phyloP scores from a whole-genome alignment of 2,113 vertebrate species.

The Amphilophus citrinellus region DNA sequence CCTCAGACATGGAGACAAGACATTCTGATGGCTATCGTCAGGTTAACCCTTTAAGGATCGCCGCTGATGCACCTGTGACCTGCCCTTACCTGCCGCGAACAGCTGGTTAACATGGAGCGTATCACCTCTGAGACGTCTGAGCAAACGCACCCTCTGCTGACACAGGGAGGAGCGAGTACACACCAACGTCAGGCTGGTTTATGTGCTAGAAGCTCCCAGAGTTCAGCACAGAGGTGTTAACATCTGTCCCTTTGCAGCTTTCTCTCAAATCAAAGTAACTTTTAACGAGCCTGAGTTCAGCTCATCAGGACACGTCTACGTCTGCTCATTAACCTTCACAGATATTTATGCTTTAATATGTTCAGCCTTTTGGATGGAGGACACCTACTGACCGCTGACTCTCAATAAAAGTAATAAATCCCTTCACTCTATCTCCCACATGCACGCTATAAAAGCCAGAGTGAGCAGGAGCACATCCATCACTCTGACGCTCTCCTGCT shows the following conservation, averaged over 20 bases:
- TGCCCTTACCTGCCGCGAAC: too few species aligned
- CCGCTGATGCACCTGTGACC: too few species aligned
- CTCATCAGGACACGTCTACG: not conserved
- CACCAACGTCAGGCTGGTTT: not conserved
- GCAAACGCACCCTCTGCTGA: not conserved
- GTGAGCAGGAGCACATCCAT: slow-evolving; percentile 22
- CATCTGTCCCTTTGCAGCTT: slow-evolving; percentile 1
- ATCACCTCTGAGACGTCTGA: too few species aligned
- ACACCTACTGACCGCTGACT: not conserved
- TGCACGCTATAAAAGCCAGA: not conserved
- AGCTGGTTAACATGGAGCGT: too few species aligned
- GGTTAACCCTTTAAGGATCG: not conserved
- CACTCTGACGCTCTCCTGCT: slow-evolving; percentile 24
- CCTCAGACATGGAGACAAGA: not conserved
- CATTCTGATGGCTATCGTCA: not conserved
- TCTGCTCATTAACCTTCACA: not conserved
- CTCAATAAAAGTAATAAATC: not conserved
- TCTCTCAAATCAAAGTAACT: not conserved
- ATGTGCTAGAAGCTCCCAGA: not conserved
- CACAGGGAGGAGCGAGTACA: not conserved
- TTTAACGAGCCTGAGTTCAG: not conserved
- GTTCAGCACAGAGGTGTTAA: not conserved
- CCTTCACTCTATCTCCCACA: not conserved
- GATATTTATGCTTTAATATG: slow-evolving; percentile 3
- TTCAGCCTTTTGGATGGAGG: slow-evolving; percentile 1